phyloP scores from a whole-genome alignment of 2,888 invertebrate genomes.

The Lithophane socia region DNA sequence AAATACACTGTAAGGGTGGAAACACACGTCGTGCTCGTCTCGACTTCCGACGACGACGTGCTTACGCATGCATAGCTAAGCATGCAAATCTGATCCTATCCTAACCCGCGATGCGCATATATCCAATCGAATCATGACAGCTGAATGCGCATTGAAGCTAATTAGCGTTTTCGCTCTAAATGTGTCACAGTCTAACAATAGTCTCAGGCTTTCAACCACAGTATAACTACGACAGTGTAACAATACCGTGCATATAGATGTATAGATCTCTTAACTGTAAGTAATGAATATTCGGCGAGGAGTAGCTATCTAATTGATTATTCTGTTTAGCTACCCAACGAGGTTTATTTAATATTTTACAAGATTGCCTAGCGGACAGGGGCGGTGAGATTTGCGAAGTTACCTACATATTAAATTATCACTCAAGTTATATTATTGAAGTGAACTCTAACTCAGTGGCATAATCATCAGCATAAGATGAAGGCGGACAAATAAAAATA shows the following conservation, averaged over 20 bases:
- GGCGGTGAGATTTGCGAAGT: slow-evolving; percentile 73
- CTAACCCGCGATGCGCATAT: slow-evolving; percentile 30
- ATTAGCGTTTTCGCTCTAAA: slow-evolving; percentile 46
- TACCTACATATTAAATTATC: slow-evolving; percentile 83
- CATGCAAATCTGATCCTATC: slow-evolving; percentile 33
- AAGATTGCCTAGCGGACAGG: slow-evolving; percentile 75
- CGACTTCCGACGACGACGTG: slow-evolving; percentile 34
- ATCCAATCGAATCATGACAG: slow-evolving; percentile 56
- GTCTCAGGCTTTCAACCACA: neutral
- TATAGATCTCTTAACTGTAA: slow-evolving; percentile 38
- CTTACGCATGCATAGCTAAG: slow-evolving; percentile 52
- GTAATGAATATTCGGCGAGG: slow-evolving; percentile 67
- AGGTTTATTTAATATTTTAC: slow-evolving; percentile 82
- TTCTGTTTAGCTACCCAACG: slow-evolving; percentile 81
- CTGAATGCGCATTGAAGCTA: slow-evolving; percentile 47
- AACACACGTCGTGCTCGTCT: slow-evolving; percentile 37
- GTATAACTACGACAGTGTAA: slow-evolving; percentile 9
- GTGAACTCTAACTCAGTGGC: slow-evolving; percentile 18
- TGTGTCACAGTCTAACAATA: slow-evolving; percentile 31
- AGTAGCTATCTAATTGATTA: slow-evolving; percentile 77
- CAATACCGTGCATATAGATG: slow-evolving; percentile 20
- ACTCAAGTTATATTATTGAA: slow-evolving; percentile 67
- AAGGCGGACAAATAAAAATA: neutral
- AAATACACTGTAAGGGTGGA: slow-evolving; percentile 46
- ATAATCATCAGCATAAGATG: neutral